Percentiles rank a stretch among this genome's conserved stretches.
Evolutionary conservation across 1,140 invertebrate genomes (phyloP).

Genomic region (Drosophila littoralis): DNA sequence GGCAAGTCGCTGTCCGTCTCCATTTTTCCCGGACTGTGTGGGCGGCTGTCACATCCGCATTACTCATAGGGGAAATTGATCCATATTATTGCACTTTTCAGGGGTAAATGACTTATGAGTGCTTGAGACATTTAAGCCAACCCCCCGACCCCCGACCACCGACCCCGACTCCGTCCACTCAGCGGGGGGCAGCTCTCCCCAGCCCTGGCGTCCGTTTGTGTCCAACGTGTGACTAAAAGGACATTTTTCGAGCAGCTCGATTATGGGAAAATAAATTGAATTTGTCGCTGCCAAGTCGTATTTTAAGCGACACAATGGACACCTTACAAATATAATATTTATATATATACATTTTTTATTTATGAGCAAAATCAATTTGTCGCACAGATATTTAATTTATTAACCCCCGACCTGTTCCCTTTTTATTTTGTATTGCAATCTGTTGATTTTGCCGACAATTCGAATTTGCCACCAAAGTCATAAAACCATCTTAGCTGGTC

Average conservation of each 20-base stretch:
- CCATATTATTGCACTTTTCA: slow-evolving; percentile 54
- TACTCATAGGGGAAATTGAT: slow-evolving; percentile 44
- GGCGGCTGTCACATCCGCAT: neutral
- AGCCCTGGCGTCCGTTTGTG: neutral
- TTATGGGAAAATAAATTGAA: slow-evolving; percentile 79
- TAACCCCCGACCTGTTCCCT: slow-evolving; percentile 9
- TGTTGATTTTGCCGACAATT: slow-evolving; percentile 41
- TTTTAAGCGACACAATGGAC: slow-evolving; percentile 61
- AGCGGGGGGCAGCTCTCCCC: neutral
- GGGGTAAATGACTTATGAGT: slow-evolving; percentile 76
- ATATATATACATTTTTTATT: slow-evolving; percentile 46
- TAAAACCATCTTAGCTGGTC: slow-evolving; percentile 29
- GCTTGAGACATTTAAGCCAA: slow-evolving; percentile 38
- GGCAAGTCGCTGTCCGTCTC: neutral
- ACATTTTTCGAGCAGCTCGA: slow-evolving; percentile 42
- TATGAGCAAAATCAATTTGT: slow-evolving; percentile 69
- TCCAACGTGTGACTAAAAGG: slow-evolving; percentile 45
- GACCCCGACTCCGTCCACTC: neutral
- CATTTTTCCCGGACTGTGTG: neutral
- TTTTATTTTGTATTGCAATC: slow-evolving; percentile 49
- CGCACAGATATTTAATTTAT: slow-evolving; percentile 74
- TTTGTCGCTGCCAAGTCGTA: slow-evolving; percentile 48
- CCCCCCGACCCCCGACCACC: neutral
- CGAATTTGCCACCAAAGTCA: slow-evolving; percentile 17
- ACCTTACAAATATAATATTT: slow-evolving; percentile 35